A percentile compares a stretch with the other conserved stretches of the same genome.
Evolutionary conservation across 2,113 vertebrate genomes (phyloP).

Genomic region (Azemiops feae): DNA sequence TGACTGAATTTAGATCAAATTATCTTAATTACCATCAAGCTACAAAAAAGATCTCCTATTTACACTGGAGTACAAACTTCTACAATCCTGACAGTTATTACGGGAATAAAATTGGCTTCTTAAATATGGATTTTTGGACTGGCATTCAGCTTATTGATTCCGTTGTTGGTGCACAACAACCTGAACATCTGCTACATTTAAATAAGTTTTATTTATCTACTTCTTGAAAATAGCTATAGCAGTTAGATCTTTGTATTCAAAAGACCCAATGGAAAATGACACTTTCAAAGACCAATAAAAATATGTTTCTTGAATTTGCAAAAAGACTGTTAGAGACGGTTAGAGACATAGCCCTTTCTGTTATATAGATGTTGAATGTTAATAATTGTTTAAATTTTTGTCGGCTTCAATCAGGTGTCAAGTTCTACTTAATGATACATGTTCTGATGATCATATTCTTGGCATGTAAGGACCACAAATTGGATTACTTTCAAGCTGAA

Average conservation of each 20-base stretch:
- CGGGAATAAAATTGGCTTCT: background rate
- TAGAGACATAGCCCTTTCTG: background rate
- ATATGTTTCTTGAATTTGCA: rapidly evolving
- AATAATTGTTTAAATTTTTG: slow-evolving; percentile 44
- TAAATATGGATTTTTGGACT: background rate
- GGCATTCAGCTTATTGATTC: background rate
- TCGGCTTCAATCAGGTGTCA: slow-evolving; percentile 31
- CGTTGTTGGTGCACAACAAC: background rate
- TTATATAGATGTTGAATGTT: slow-evolving; percentile 31
- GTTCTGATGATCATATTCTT: slow-evolving; percentile 18
- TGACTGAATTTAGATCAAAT: background rate
- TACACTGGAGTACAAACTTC: background rate
- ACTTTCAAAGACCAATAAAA: slow-evolving; percentile 26
- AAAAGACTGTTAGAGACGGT: background rate
- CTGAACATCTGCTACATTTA: background rate
- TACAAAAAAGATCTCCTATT: background rate
- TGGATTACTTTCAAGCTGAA: slow-evolving; percentile 47
- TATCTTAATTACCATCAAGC: background rate
- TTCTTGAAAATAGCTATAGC: slow-evolving; percentile 10
- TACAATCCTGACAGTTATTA: background rate
- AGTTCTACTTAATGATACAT: slow-evolving; percentile 38
- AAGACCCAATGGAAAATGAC: background rate
- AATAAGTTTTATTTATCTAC: slow-evolving; percentile 22
- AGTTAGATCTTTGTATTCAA: slow-evolving; percentile 39
- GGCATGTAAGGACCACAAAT: slow-evolving; percentile 41